These are phyloP conservation scores for Dicyrtoma fusca DNA, from an alignment of 2,888 invertebrate species.

Conservation along the genomic window DNA sequence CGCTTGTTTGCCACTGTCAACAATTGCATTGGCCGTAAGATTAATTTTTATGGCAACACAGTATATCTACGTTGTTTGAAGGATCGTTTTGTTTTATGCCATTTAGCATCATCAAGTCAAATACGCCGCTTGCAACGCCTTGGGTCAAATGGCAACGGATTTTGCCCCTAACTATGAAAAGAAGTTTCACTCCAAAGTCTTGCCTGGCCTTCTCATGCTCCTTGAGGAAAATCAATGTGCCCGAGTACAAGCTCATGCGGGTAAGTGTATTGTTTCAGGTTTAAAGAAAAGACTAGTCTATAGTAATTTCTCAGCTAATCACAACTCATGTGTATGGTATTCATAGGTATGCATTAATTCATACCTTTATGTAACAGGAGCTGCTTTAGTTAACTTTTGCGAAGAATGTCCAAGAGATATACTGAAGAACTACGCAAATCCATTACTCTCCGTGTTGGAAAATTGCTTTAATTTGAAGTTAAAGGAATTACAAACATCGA, in stretches of 20 bases:
- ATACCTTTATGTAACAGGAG: slow-evolving; percentile 65
- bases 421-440: slow-evolving; percentile 85
- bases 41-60: too few species aligned
- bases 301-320: not conserved
- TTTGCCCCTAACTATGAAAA: slow-evolving; percentile 97
- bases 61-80: too few species aligned
- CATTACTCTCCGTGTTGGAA: slow-evolving; percentile 82
- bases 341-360: not conserved
- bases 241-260: slow-evolving; percentile 85
- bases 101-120: slow-evolving; percentile 84
- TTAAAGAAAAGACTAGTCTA: not conserved
- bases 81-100: too few species aligned
- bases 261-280: slow-evolving; percentile 50
- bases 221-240: slow-evolving; percentile 90
- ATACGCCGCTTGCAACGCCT: slow-evolving; percentile 97
- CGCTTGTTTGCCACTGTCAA: too few species aligned
- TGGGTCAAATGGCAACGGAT: slow-evolving; percentile 98
- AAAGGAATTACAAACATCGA: slow-evolving; percentile 90
- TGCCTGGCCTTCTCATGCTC: slow-evolving; percentile 85
- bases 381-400: slow-evolving; percentile 98
- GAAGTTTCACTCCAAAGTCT: slow-evolving; percentile 94
- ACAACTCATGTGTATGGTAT: not conserved
- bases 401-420: slow-evolving; percentile 98
- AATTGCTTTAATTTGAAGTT: slow-evolving; percentile 87
- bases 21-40: too few species aligned